Percentiles rank a stretch among this genome's conserved stretches.
These are phyloP conservation scores for Sebastes vulpes DNA, from an alignment of 2,797 vertebrate species.

Conservation along the genomic window DNA sequence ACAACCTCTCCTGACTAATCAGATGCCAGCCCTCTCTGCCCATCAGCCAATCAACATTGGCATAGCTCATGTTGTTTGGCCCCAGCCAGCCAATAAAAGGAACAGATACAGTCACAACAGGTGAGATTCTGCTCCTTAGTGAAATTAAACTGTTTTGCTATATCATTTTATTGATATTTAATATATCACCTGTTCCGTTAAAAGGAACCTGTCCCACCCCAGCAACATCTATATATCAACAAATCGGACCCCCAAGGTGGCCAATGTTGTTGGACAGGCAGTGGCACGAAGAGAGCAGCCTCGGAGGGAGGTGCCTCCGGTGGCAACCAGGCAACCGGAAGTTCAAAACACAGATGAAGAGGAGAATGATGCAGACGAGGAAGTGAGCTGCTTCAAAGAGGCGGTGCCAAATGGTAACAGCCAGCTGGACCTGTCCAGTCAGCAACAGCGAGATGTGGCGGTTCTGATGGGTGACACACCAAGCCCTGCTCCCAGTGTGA, in stretches of 20 bases:
- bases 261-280: constrained; percentile 82
- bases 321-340: constrained; percentile 80
- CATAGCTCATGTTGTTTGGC: constrained; percentile 97
- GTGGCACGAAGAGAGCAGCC: constrained; percentile 79
- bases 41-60: constrained; percentile 96
- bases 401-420: constrained; percentile 73
- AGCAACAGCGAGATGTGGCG: constrained; percentile 87
- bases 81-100: constrained; percentile 92
- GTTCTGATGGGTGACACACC: constrained; percentile 91
- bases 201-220: constrained; percentile 89
- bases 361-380: constrained; percentile 65
- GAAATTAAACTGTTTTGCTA: neutral
- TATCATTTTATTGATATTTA: neutral
- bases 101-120: constrained; percentile 92
- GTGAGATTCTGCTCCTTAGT: constrained; percentile 35
- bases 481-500: constrained; percentile 93
- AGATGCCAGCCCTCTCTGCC: constrained; percentile 91
- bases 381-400: constrained; percentile 83
- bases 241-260: constrained; percentile 91
- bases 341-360: constrained; percentile 70
- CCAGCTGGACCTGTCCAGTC: constrained; percentile 76
- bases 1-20: constrained; percentile 93
- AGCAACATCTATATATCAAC: constrained; percentile 87
- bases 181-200: constrained; percentile 8
- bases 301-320: constrained; percentile 78